phyloP scores from a whole-genome alignment of 2,797 vertebrate species.

The Parambassis ranga region DNA sequence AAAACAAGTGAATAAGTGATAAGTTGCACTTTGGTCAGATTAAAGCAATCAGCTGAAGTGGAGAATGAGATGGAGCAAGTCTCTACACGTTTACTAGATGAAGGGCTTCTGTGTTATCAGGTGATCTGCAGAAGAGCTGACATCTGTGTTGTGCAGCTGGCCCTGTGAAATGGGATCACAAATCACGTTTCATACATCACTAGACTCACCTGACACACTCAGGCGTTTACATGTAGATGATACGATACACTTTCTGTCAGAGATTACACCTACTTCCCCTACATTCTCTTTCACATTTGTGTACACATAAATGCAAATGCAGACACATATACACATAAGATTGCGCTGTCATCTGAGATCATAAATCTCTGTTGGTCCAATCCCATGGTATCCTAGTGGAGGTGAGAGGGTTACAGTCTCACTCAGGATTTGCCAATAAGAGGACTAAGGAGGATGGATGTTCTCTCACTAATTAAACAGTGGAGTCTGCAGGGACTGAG shows the following conservation, averaged over 20 bases:
- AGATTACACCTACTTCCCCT: neutral
- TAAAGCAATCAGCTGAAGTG: constrained; percentile 29
- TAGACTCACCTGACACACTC: constrained; percentile 68
- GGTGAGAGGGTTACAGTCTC: constrained; percentile 22
- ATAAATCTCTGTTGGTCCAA: constrained; percentile 34
- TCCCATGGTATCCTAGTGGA: neutral
- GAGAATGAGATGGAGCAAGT: constrained; percentile 12
- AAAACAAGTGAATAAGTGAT: neutral
- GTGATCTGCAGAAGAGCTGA: constrained; percentile 44
- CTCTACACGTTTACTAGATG: neutral
- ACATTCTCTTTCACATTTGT: neutral
- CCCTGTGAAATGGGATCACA: constrained; percentile 55
- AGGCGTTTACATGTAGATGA: constrained; percentile 19
- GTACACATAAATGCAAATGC: neutral
- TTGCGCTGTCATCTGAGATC: neutral
- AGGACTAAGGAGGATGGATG: constrained; percentile 59
- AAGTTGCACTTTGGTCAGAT: constrained; percentile 14
- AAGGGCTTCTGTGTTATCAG: constrained; percentile 18
- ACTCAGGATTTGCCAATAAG: constrained; percentile 54
- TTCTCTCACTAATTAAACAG: constrained; percentile 71
- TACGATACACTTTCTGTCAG: neutral
- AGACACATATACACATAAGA: neutral
- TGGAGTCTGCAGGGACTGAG: constrained; percentile 55
- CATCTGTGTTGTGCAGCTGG: constrained; percentile 66
- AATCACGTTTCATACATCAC: constrained; percentile 67